Conservation (phyloP, 1,140 invertebrate genomes). For the Lordiphosa mommai region DNA sequence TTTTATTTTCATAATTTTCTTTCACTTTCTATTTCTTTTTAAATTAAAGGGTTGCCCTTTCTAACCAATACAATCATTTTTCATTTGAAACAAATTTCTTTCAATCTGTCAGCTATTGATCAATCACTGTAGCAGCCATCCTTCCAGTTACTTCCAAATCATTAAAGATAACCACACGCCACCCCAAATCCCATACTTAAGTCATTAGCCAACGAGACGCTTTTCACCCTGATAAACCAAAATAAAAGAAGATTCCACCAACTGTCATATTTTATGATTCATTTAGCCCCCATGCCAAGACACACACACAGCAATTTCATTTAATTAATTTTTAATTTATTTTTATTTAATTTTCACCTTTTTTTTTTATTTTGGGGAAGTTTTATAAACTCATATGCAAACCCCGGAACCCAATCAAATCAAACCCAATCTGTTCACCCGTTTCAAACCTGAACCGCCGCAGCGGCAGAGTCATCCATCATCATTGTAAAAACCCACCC, state of each 20-base stretch:
- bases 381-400: conserved; percentile 49
- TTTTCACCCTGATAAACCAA: conserved; percentile 37
- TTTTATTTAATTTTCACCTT: conserved; percentile 62
- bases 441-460: no score
- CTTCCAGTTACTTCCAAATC: conserved; percentile 55
- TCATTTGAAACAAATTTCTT: neutral
- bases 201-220: conserved; percentile 52
- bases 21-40: no score
- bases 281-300: conserved; percentile 49
- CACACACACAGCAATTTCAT: conserved; percentile 48
- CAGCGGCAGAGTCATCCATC: conserved; percentile 58
- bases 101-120: conserved; percentile 43
- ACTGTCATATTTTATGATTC: conserved; percentile 60
- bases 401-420: conserved; percentile 35
- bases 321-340: conserved; percentile 75
- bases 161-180: conserved; percentile 36
- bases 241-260: conserved; percentile 26
- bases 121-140: conserved; percentile 50
- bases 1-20: no score
- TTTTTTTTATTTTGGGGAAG: conserved; percentile 22
- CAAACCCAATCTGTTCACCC: conserved; percentile 35
- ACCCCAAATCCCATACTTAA: conserved; percentile 15
- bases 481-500: conserved; percentile 51
- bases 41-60: no score
- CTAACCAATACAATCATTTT: no score